phyloP scores from a whole-genome alignment of 1,140 invertebrate genomes.

The Lamellibrachia luymesi region DNA sequence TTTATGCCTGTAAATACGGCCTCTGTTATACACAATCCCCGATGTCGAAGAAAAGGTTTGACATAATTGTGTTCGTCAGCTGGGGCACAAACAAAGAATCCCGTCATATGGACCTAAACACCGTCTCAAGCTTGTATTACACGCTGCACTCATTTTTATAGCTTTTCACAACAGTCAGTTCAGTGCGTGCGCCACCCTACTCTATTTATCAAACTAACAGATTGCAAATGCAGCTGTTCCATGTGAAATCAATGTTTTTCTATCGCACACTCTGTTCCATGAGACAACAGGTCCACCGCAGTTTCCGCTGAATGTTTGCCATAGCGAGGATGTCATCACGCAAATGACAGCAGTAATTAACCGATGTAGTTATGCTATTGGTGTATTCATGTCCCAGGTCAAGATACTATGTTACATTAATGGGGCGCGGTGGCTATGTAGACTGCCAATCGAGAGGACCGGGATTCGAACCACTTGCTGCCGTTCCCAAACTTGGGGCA shows the following conservation, averaged over 20 bases:
- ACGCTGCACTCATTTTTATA: not conserved
- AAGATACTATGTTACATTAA: no score
- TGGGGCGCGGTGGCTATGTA: no score
- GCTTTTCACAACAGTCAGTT: not conserved
- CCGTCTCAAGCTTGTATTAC: not conserved
- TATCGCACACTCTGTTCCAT: not conserved
- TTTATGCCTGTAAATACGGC: no score
- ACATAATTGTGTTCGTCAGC: no score
- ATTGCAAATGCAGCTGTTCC: not conserved
- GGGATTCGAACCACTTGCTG: no score
- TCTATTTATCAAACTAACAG: not conserved
- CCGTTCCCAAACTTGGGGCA: no score
- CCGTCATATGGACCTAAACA: not conserved
- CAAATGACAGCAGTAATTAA: not conserved
- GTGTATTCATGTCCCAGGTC: no score
- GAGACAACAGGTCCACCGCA: not conserved
- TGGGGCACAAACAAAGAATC: no score
- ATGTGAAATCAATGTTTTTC: not conserved
- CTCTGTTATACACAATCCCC: no score
- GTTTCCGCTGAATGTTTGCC: not conserved
- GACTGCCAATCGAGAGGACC: no score
- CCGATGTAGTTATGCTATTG: not conserved
- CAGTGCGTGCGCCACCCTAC: not conserved
- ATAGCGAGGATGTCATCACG: not conserved
- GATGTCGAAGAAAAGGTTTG: no score